Base-by-base conservation (phyloP, 2,888 invertebrate genomes). In the Drosophila greeni region DNA sequence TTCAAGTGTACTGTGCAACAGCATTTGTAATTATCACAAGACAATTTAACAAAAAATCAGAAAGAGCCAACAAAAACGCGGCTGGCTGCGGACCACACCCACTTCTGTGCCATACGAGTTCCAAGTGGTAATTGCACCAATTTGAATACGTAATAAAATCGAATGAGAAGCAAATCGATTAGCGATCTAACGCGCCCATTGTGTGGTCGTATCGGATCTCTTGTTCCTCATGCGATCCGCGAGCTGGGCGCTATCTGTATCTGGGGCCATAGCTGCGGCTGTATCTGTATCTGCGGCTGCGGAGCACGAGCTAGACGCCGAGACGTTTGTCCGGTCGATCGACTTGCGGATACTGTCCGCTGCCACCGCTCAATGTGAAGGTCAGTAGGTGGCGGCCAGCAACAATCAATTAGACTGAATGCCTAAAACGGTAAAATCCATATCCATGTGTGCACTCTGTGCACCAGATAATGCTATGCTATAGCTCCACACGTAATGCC, bases 51-150 rank as follows among this genome's bases (percentile, higher is more conserved):
- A 72, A 70, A 84, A 75, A 51, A 79, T 62, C 53, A 47, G 53
- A 24, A 31, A 53, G 9, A 72, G 56, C 29, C 7, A 39, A 42
- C 34, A 36, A 24, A 43, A 51, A 42, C 61, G 26, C 14, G 65
- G 60, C 20, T 69, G 42, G 16, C 45, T 45, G 29, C 5, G 58
- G 57, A 49, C 81, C 79, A 80, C 79, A 80, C 79, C 85, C 85
- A 83, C 85, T 74, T 83, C 74, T 70, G 76, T 82, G 74, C 55
- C 83, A 83, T 84, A 76, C 79, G 66, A 72, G 85, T 82, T 74
- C 61, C 81, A 72, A 80, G 85, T 80, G 83, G 85, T 85, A 85
- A 82, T 82, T 85, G 85, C 85, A 85, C 85, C 82, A 82, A 85
- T 82, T 82, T 82, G 85, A 85, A 82, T 82, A 78, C 79, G 75